A percentile compares a stretch with the other conserved stretches of the same genome.
These are phyloP conservation scores for Drosophila melanogaster DNA, from an alignment of 1,140 invertebrate species.

Conservation along the genomic window DNA sequence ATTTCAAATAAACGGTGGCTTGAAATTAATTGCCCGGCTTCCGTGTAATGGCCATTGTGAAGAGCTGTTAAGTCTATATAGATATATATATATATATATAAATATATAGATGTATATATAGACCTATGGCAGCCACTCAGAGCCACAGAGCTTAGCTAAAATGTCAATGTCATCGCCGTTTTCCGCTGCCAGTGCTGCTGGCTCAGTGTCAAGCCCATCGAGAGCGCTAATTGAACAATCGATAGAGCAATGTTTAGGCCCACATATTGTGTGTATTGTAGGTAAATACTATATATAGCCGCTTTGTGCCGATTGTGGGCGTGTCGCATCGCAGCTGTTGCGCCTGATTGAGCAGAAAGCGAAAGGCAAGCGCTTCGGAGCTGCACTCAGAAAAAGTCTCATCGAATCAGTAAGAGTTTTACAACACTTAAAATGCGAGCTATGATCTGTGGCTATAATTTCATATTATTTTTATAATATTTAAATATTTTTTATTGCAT, in stretches of 20 bases:
- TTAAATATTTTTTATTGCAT: too few relatives aligned
- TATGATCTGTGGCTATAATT: too few relatives aligned
- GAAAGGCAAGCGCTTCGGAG: conserved; percentile 57
- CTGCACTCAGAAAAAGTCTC: conserved; percentile 1
- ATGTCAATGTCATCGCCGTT: conserved; percentile 72
- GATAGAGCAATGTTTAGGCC: conserved; percentile 56
- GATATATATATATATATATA: conserved; percentile 4
- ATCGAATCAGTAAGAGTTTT: too few relatives aligned
- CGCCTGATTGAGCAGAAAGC: conserved; percentile 77
- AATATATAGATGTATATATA: conserved; percentile 1
- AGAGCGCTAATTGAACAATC: conserved; percentile 76
- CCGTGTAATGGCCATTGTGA: conserved; percentile 67
- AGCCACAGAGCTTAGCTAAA: conserved; percentile 63
- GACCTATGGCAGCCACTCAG: background rate
- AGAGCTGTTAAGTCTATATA: conserved; percentile 9
- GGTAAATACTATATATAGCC: conserved; percentile 45
- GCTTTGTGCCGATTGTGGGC: conserved; percentile 47
- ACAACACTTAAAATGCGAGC: too few relatives aligned
- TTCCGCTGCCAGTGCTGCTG: conserved; percentile 16
- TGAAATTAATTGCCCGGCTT: conserved; percentile 61
- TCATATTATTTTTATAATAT: too few relatives aligned
- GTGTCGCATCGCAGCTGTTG: conserved; percentile 71
- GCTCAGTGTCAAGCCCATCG: conserved; percentile 57
- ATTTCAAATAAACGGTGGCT: conserved; percentile 1
- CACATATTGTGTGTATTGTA: conserved; percentile 22